A percentile compares a stretch with the other conserved stretches of the same genome.
Conservation (phyloP, 2,797 vertebrate species). For the Eospalax fontanierii region DNA sequence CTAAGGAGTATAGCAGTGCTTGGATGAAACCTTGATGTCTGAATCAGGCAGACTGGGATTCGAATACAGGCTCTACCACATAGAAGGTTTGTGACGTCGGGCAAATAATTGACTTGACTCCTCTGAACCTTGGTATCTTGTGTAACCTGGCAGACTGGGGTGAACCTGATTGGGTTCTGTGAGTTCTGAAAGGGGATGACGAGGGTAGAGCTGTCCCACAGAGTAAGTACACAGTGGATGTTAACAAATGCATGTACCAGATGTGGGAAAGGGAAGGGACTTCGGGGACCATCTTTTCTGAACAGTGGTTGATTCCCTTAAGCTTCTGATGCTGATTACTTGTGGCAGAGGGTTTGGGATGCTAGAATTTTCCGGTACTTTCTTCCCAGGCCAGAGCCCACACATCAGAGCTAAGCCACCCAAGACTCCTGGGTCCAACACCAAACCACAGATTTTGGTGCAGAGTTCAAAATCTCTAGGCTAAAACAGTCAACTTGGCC, state of each 20-base stretch:
- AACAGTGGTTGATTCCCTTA: not conserved
- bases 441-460: not conserved
- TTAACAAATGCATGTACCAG: not conserved
- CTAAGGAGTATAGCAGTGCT: not conserved
- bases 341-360: not conserved
- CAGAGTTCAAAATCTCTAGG: not conserved
- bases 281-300: not conserved
- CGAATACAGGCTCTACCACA: constrained; percentile 16
- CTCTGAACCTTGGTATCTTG: not conserved
- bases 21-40: constrained; percentile 22
- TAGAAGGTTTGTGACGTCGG: not conserved
- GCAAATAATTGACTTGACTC: not conserved
- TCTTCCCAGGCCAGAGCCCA: not conserved
- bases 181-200: not conserved
- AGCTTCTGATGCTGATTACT: not conserved
- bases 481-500: not conserved
- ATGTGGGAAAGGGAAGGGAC: not conserved
- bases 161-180: not conserved
- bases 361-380: not conserved
- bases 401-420: not conserved
- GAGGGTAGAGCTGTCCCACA: rapidly evolving
- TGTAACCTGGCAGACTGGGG: not conserved
- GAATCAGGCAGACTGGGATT: constrained; percentile 56
- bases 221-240: not conserved
- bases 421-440: not conserved